Base-by-base conservation (phyloP, 2,888 invertebrate genomes). In the Diarsia dahlii region DNA sequence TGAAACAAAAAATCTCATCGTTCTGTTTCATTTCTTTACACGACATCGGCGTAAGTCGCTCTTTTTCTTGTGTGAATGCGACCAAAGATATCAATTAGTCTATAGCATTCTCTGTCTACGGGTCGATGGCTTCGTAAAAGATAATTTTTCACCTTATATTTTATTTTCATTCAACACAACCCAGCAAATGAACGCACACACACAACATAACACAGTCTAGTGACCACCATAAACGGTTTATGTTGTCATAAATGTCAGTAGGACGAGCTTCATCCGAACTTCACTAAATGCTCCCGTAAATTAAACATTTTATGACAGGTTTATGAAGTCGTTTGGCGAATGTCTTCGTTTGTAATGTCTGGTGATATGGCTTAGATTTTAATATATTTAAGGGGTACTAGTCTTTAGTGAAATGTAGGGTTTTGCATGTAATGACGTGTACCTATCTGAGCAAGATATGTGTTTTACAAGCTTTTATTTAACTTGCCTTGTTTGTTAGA, bases 171-270 rank as follows among this genome's bases (percentile, higher is more conserved):
- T 73, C 52, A 81, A 76, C 15, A 23, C 52, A 73, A 54, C 23
- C n/a, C 15, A 34, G 60, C 13, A 58, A 56, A 69, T 69, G 56
- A 82, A 69, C 73, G 67, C 56, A 79, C 80, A 72, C 52, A 73
- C 68, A 62, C n/a, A 66, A 72, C 75, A 68, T 46, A 78, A 71
- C 74, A 76, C 73, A 66, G 86, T 74, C 86, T 82, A 81, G 54
- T 74, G 78, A 82, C 83, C 89, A 77, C 68, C 84, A 84, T 87
- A 88, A 88, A 84, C 84, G 67, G 74, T 88, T 88, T 80, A 88
- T 85, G 74, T 46, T 65, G 34, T 3, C 81, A 79, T 88, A 88
- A 88, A 88, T 73, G 84, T 85, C 85, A 77, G 77, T 48, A 73
- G 78, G 87, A 75, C 74, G 76, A 78, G 77, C 78, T 85, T 87